Evolutionary conservation across 2,113 vertebrate species (phyloP), one percentile per base, ranked within the genome.

Genomic region (Indri indri): DNA sequence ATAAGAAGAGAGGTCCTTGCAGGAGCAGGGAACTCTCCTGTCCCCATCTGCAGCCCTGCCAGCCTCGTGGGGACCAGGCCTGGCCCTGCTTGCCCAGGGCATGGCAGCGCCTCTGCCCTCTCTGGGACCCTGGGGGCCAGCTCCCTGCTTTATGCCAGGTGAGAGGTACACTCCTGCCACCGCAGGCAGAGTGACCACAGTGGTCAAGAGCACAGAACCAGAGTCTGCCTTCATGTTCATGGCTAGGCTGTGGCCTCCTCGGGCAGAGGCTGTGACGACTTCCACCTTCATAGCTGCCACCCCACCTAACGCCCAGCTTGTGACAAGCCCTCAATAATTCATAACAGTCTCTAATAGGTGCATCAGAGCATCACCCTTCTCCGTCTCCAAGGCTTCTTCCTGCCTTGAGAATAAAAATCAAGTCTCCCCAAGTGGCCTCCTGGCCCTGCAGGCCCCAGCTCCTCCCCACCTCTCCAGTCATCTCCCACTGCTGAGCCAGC

Each of bases 371-470:
- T 13, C 1, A 0, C 32, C 37, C 25, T 70, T 88, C 40, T 73
- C 66, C 52, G 14, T n/a, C 45, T 77, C 34, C 20, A 30, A 34
- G 61, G 22, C n/a, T 94, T 85, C 61, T 52, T 93, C 84, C 14
- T 40, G 68, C 63, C n/a, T 86, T 82, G 22, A 85, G 68, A 91
- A 79, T 47, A 92, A 98, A 98, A 88, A 94, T 68, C 23, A 14
- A 73, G 9, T 68, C 65, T 96, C 85, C 59, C 76, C 16, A 40
- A 17, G 18, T 37, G 79, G 32, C 32, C 14, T 52, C 47, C 61
- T 37, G 2, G 52, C 25, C 34, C 61, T 85, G 40, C 25, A 61
- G 34, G 13, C 59, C 32, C 22, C 2, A 8, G 17, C 37, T 30
- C n/a, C 81, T 63, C 77, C 61, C 76, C 30, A 70, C 59, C 30